A percentile compares a stretch with the other conserved stretches of the same genome.
Conservation (phyloP, 2,888 invertebrate species). For the Caenorhabditis virilis region DNA sequence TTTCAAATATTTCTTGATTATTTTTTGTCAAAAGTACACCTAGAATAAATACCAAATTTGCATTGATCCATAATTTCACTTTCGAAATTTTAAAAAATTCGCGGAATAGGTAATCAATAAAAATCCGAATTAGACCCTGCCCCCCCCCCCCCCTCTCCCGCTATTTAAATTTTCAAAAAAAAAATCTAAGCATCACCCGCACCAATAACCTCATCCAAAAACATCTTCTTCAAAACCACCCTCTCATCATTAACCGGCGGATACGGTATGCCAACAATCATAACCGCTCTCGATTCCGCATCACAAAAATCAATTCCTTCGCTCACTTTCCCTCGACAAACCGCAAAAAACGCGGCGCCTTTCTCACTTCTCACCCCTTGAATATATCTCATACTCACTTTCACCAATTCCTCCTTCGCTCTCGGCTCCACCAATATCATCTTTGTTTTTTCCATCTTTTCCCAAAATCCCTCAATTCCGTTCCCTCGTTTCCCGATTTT, state of each 20-base stretch:
- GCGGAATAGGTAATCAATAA: too few species aligned
- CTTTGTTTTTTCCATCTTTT: slow-evolving; percentile 33
- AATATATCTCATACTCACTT: slow-evolving; percentile 53
- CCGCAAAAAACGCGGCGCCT: slow-evolving; percentile 88
- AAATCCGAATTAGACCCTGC: too few species aligned
- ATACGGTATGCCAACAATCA: slow-evolving; percentile 93
- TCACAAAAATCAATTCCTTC: slow-evolving; percentile 98
- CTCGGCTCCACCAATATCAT: slow-evolving; percentile 75
- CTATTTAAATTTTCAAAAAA: too few species aligned
- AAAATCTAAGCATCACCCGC: too few species aligned
- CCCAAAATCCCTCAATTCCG: slow-evolving; percentile 21
- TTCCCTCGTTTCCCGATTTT: slow-evolving; percentile 16
- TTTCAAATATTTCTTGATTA: too few species aligned
- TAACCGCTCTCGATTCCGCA: slow-evolving; percentile 89
- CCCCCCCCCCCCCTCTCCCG: too few species aligned
- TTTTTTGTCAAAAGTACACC: too few species aligned
- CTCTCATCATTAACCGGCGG: slow-evolving; percentile 90
- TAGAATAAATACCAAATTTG: too few species aligned
- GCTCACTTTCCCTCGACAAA: slow-evolving; percentile 92
- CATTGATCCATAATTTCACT: too few species aligned
- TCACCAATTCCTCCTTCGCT: slow-evolving; percentile 73
- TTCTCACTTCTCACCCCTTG: slow-evolving; percentile 20
- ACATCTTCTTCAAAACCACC: slow-evolving; percentile 86
- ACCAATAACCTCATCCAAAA: slow-evolving; percentile 77
- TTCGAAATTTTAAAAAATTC: too few species aligned